A percentile compares a stretch with the other conserved stretches of the same genome.
Evolutionary conservation across 2,797 vertebrate genomes (phyloP).

Genomic region (Myioborus miniatus): DNA sequence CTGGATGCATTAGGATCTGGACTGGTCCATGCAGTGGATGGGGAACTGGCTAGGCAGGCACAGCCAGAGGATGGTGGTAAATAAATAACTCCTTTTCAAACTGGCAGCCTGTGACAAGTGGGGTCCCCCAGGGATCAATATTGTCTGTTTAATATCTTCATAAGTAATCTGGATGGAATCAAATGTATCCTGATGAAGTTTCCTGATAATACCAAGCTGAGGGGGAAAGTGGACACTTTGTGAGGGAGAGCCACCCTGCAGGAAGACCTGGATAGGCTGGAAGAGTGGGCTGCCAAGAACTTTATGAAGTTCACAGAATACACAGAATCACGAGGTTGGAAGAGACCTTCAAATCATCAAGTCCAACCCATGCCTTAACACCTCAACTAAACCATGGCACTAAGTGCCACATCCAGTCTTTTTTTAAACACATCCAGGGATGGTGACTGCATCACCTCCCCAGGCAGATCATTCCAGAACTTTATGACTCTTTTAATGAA

Average conservation of each 20-base stretch:
- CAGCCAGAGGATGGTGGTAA: background rate
- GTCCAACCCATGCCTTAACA: background rate
- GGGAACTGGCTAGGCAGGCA: background rate
- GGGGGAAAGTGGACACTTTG: background rate
- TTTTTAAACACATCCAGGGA: background rate
- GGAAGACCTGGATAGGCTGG: background rate
- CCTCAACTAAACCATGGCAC: background rate
- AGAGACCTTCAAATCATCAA: background rate
- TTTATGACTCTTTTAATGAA: background rate
- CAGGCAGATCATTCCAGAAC: background rate
- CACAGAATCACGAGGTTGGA: background rate
- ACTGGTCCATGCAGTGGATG: background rate
- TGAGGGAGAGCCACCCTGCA: background rate
- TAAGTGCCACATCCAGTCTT: background rate
- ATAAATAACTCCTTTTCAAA: background rate
- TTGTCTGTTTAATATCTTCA: background rate
- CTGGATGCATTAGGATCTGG: background rate
- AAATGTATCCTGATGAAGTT: background rate
- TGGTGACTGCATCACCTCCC: background rate
- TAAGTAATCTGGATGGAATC: background rate
- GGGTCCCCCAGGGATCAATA: fast-evolving
- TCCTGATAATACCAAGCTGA: background rate
- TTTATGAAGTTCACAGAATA: background rate
- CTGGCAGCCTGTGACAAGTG: background rate
- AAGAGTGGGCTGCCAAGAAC: background rate